Base-by-base conservation (phyloP, 2,888 invertebrate genomes). In the Sesia apiformis region DNA sequence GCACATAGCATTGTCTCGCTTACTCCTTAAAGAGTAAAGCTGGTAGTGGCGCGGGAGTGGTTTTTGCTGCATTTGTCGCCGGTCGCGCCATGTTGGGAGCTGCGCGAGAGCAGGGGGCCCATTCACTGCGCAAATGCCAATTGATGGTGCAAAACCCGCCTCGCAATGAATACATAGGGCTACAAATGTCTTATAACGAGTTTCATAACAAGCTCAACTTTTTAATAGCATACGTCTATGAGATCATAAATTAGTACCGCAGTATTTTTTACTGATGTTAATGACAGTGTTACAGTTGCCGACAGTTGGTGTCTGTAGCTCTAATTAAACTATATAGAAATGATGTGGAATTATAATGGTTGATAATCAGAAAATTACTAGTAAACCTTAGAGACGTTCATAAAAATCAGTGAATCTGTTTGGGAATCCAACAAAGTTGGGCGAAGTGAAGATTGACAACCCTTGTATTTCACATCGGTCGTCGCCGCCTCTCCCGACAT, bases 81-180 rank as follows among this genome's bases (percentile, higher is more conserved):
- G 61, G 55, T 62, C 72, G 66, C 71, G 61, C 73, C 76, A 66
- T 70, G 62, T 75, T 66, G 60, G 67, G 70, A 63, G 54, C 49
- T 42, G 66, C 65, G 65, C 66, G 69, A 65, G 67, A 67, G 76
- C 72, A 72, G 73, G 76, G 74, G 72, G 72, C 74, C 79, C 84
- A 84, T 86, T 85, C 84, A 84, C 78, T 66, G 69, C 64, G 72
- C 73, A 67, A 75, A 78, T 74, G 75, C 76, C 81, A 78, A 81
- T 82, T 82, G 81, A 83, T 76, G 74, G 67, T 59, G 65, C 69
- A 70, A 70, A 74, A 72, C 65, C 66, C 46, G n/a, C 4, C 46
- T 46, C 66, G 66, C 72, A 61, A 61, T 57, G 58, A 57, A 46
- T 46, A 23, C 23, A 52, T 62, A 74, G 74, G 76, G 75, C 59